Evolutionary conservation across 1,140 invertebrate genomes (phyloP).

Genomic region (Zaprionus capensis): DNA sequence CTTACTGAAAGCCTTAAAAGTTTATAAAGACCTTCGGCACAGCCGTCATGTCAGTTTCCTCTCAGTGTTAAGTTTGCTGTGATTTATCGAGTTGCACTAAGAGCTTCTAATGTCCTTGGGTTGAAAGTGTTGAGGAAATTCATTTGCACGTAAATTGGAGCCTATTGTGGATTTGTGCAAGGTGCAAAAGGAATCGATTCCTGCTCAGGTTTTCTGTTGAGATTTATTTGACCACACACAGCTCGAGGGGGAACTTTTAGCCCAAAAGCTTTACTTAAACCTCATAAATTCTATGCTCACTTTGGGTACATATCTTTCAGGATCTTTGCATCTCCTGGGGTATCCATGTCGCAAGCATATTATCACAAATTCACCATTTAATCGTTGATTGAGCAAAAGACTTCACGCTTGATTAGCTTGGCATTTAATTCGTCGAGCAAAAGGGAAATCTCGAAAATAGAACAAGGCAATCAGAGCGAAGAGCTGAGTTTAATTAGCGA

Average conservation of each 20-base stretch:
- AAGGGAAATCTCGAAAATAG: constrained; percentile 20
- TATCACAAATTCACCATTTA: not conserved
- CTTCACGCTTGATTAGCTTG: constrained; percentile 6
- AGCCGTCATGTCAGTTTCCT: too few species aligned
- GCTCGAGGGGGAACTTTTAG: not conserved
- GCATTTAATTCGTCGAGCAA: not conserved
- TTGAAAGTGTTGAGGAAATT: not conserved
- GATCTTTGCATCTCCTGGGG: not conserved
- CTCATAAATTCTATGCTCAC: not conserved
- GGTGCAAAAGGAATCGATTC: not conserved
- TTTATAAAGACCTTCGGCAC: not conserved
- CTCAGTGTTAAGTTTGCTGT: too few species aligned
- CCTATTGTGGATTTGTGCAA: not conserved
- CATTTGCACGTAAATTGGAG: not conserved
- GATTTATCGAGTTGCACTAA: not conserved
- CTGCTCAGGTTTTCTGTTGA: not conserved
- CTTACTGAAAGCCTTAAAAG: not conserved
- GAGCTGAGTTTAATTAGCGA: constrained; percentile 31
- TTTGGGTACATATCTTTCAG: not conserved
- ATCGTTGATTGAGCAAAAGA: constrained; percentile 5
- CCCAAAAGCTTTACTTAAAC: not conserved
- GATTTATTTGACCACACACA: not conserved
- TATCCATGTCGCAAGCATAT: not conserved
- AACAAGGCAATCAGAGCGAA: constrained; percentile 27
- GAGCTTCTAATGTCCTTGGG: not conserved